Evolutionary conservation across 2,113 vertebrate species (phyloP).

Genomic region (Dromas ardeola): DNA sequence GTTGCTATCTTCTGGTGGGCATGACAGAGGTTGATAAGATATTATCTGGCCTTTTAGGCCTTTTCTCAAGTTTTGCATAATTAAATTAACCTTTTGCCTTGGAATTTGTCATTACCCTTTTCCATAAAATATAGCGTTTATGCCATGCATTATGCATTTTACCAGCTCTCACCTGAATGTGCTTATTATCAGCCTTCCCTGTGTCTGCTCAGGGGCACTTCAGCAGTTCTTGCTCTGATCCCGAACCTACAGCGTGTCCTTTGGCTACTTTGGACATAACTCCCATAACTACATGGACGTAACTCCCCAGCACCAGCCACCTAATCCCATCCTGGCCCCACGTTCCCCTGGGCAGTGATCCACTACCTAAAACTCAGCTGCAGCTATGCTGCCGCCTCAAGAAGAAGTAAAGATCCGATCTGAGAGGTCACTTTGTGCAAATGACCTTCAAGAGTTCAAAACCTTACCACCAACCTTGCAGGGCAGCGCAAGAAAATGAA

Average conservation of each 20-base stretch:
- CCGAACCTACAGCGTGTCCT: accelerated
- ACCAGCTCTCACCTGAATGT: not conserved
- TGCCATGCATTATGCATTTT: not conserved
- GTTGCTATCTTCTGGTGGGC: not conserved
- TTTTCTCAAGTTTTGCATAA: not conserved
- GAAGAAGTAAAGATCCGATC: not conserved
- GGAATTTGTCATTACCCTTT: not conserved
- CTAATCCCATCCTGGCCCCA: not conserved
- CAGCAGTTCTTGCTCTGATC: not conserved
- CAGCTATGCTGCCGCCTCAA: not conserved
- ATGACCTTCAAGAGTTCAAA: not conserved
- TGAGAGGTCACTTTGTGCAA: not conserved
- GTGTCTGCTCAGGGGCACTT: not conserved
- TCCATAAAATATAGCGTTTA: not conserved
- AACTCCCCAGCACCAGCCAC: not conserved
- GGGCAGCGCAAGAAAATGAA: not conserved
- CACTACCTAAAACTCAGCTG: not conserved
- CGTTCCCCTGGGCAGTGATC: not conserved
- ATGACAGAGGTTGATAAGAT: not conserved
- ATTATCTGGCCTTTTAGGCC: not conserved
- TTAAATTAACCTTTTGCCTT: slow-evolving; percentile 25
- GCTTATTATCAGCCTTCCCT: not conserved
- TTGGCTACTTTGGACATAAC: not conserved
- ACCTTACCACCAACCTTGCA: not conserved
- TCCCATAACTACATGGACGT: not conserved